Conservation (phyloP, 2,888 invertebrate species). For the Cacoxenus indagator region DNA sequence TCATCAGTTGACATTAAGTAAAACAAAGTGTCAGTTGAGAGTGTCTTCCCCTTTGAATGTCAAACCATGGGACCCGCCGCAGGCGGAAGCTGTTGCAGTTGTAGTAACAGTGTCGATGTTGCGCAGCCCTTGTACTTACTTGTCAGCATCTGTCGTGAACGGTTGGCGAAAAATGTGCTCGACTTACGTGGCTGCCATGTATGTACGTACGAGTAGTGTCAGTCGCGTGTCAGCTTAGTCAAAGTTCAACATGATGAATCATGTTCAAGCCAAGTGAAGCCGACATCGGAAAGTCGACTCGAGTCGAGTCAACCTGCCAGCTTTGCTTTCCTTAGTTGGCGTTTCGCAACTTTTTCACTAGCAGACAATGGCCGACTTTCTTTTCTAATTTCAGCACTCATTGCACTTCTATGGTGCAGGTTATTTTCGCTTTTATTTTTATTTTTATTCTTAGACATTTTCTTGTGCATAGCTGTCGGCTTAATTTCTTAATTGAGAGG, state of each 20-base stretch:
- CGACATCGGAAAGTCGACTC: not conserved
- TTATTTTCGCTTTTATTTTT: not conserved
- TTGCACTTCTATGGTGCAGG: not conserved
- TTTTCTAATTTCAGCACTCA: not conserved
- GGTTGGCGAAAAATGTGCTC: not conserved
- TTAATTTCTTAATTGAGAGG: conserved; percentile 19
- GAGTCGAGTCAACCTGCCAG: not conserved
- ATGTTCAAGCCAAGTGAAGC: not conserved
- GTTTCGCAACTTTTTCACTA: not conserved
- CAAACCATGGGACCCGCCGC: not conserved
- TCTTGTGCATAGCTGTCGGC: not conserved
- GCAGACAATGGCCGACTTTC: not conserved
- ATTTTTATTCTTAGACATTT: not conserved
- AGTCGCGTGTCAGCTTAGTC: conserved; percentile 11
- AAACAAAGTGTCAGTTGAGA: conserved; percentile 47
- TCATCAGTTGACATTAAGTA: conserved; percentile 39
- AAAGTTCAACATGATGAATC: conserved; percentile 12
- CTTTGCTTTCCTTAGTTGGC: not conserved
- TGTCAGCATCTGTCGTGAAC: conserved; percentile 1
- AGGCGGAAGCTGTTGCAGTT: not conserved
- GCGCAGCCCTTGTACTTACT: not conserved
- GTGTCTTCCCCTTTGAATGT: conserved; percentile 31
- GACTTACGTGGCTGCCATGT: not conserved
- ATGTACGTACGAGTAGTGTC: not conserved
- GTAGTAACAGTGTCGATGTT: not conserved